Evolutionary conservation across 2,888 invertebrate genomes (phyloP).

Genomic region (Alviniconcha strummeri): DNA sequence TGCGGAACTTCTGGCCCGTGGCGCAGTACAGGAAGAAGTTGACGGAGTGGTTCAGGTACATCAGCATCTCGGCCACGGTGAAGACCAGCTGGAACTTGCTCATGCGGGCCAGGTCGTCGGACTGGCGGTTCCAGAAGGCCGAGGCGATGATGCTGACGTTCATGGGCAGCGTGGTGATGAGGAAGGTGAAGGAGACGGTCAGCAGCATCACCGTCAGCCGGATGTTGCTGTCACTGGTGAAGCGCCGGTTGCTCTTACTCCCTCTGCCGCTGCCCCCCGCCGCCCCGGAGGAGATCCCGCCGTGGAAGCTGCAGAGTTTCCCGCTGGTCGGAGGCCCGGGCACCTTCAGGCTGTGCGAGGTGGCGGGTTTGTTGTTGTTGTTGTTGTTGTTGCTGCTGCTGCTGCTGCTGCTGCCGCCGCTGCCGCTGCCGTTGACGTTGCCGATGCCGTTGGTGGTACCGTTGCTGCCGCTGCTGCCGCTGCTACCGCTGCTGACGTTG

Average conservation of each 20-base stretch:
- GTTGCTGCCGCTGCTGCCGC: not conserved
- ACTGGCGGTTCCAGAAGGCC: conserved; percentile 45
- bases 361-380: not conserved
- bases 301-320: not conserved
- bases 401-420: conserved; percentile 23
- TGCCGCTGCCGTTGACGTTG: conserved; percentile 30
- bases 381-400: conserved; percentile 21
- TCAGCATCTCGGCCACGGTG: conserved; percentile 65
- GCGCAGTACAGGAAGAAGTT: conserved; percentile 69
- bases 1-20: conserved; percentile 62
- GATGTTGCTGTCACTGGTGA: conserved; percentile 55
- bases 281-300: not conserved
- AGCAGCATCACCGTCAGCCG: conserved; percentile 70
- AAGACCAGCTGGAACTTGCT: conserved; percentile 51
- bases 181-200: conserved; percentile 67
- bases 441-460: not conserved
- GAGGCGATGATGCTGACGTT: conserved; percentile 53
- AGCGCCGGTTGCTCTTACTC: conserved; percentile 47
- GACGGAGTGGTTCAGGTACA: conserved; percentile 69
- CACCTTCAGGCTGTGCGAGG: not conserved
- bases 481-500: not conserved
- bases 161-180: conserved; percentile 69
- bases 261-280: conserved; percentile 8
- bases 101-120: conserved; percentile 41
- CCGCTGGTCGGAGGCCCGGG: not conserved